Base-by-base conservation (phyloP, 1,140 invertebrate species). In the Drosophila tropicalis region DNA sequence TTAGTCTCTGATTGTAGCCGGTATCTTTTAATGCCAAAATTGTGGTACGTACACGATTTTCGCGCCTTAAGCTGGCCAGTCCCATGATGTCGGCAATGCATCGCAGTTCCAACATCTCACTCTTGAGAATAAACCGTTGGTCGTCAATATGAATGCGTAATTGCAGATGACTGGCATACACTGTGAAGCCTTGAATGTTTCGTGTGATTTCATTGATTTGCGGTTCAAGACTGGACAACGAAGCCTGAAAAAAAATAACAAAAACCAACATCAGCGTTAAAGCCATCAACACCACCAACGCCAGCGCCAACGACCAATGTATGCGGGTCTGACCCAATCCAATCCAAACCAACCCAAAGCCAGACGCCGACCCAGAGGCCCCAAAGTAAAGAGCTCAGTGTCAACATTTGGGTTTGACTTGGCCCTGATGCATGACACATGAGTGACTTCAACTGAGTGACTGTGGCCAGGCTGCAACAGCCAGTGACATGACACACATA, bases 121-220 rank as follows among this genome's bases (percentile, higher is more conserved):
- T 91, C 62, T 91, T 91, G 60, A 64, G 76, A 47, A 91, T 90
- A 76, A 80, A 91, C n/a, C 90, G 87, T 63, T 80, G 77, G 76
- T 91, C 89, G 15, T 91, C 91, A 62, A 91, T 77, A 61, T 81
- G 69, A 22, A 91, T 70, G 41, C 90, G 90, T 66, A 91, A 67
- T 56, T 91, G 84, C 66, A 91, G 65, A 56, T 76, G 86, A 72
- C 90, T 91, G 40, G 76, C 67, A 19, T 87, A 91, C 17, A 91
- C 79, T n/a, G 85, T 65, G 60, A 91, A 86, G 57, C 91, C 90
- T 54, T 91, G 89, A 41, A 61, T 56, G 62, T 79, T 90, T 63
- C 80, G 84, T 70, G 85, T 80, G 77, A 91, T 78, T 74, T 91
- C 91, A 71, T 91, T 89, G 76, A 87, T 79, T 85, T 91, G 90